Evolutionary conservation across 2,797 vertebrate species (phyloP).

Genomic region (Sebastes itinus): DNA sequence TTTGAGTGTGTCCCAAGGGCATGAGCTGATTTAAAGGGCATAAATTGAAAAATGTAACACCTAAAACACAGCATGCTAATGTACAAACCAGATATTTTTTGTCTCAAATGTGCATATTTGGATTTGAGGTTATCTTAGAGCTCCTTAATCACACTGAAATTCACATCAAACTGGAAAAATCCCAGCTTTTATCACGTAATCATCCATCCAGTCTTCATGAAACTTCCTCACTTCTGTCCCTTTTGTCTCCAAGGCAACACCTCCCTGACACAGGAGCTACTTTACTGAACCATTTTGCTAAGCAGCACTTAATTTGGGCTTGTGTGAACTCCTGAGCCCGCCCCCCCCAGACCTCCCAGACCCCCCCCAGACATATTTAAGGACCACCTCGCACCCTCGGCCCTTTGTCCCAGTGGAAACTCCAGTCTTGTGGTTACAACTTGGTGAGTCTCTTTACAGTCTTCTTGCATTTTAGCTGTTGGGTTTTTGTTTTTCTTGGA

Average conservation of each 20-base stretch:
- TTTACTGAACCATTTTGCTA: conserved; percentile 70
- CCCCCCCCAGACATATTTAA: conserved; percentile 79
- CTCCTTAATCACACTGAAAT: background rate
- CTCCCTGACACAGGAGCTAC: conserved; percentile 68
- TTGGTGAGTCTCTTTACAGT: conserved; percentile 78
- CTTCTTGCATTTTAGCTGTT: conserved; percentile 21
- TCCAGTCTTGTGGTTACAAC: conserved; percentile 79
- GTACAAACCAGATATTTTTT: background rate
- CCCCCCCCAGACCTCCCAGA: conserved; percentile 60
- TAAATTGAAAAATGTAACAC: background rate
- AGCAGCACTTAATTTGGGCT: conserved; percentile 86
- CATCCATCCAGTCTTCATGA: background rate
- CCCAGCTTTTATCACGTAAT: background rate
- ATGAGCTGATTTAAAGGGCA: background rate
- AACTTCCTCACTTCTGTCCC: background rate
- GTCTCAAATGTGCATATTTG: background rate
- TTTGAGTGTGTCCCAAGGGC: background rate
- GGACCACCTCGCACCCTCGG: conserved; percentile 60
- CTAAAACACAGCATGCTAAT: background rate
- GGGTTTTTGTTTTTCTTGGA: conserved; percentile 16
- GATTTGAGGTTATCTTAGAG: background rate
- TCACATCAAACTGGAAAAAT: background rate
- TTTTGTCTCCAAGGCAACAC: conserved; percentile 52
- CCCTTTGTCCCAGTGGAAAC: conserved; percentile 82
- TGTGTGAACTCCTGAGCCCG: conserved; percentile 75